Percentiles rank a stretch among this genome's conserved stretches.
These are phyloP conservation scores for Columbina picui DNA, from an alignment of 2,113 vertebrate species.

Conservation along the genomic window DNA sequence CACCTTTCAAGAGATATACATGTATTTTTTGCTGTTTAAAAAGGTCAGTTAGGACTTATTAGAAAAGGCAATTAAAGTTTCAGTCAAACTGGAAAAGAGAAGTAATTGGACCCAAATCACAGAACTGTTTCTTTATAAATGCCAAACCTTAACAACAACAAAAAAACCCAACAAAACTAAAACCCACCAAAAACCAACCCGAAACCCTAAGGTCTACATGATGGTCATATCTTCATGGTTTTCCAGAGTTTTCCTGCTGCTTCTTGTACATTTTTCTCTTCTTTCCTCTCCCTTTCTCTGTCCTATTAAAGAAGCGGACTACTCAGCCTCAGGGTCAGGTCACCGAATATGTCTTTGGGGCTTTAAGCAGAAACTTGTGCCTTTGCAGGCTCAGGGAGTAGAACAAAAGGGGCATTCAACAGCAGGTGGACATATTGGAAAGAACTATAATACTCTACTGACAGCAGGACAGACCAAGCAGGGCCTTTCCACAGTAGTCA, in stretches of 20 bases:
- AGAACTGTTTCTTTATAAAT: slow-evolving; percentile 15
- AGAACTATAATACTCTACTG: not conserved
- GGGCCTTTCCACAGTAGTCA: not conserved
- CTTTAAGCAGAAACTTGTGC: not conserved
- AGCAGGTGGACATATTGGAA: not conserved
- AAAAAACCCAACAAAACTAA: not conserved
- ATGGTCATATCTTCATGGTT: not conserved
- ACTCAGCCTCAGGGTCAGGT: not conserved
- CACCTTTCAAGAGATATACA: slow-evolving; percentile 41
- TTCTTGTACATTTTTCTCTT: not conserved
- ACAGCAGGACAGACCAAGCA: not conserved
- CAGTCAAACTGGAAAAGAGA: slow-evolving; percentile 29
- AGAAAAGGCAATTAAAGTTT: slow-evolving; percentile 43
- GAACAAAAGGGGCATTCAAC: not conserved
- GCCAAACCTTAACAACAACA: not conserved
- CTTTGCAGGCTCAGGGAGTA: not conserved
- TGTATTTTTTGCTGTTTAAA: slow-evolving; percentile 20
- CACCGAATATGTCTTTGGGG: not conserved
- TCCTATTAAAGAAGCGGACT: not conserved
- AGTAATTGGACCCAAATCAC: not conserved
- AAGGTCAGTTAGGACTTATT: slow-evolving; percentile 39
- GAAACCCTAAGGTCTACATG: not conserved
- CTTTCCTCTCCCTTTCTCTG: not conserved
- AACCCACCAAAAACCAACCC: not conserved
- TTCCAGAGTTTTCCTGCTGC: not conserved